Evolutionary conservation across 2,888 invertebrate species (phyloP).

Genomic region (Dugesia japonica): DNA sequence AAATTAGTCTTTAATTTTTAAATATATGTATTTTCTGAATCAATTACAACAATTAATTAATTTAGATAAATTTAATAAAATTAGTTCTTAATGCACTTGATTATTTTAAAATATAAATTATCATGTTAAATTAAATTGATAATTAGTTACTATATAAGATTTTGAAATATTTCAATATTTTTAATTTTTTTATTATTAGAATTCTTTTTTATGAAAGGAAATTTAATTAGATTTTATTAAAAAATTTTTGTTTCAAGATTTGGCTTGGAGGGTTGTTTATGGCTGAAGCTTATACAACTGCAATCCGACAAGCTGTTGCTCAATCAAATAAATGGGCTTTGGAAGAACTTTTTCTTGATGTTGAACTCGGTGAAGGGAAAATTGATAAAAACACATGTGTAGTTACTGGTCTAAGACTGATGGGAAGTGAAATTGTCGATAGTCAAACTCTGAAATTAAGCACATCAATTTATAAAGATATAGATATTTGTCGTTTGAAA

Average conservation of each 20-base stretch:
- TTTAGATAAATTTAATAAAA: too few relatives aligned
- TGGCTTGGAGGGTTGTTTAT: constrained; percentile 94
- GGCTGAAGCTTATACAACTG: constrained; percentile 96
- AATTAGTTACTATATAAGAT: too few relatives aligned
- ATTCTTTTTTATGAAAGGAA: too few relatives aligned
- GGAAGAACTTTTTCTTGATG: constrained; percentile 72
- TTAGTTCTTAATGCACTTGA: too few relatives aligned
- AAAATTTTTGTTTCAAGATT: constrained; percentile 49
- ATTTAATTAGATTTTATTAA: too few relatives aligned
- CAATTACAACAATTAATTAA: too few relatives aligned
- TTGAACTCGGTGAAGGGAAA: constrained; percentile 6
- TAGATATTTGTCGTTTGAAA: neutral
- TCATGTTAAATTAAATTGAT: too few relatives aligned
- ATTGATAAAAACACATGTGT: constrained; percentile 49
- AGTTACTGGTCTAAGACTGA: constrained; percentile 68
- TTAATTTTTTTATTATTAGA: too few relatives aligned
- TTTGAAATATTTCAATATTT: too few relatives aligned
- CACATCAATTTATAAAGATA: constrained; percentile 17
- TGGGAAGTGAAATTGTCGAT: constrained; percentile 74
- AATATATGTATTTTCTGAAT: too few relatives aligned
- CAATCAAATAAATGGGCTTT: constrained; percentile 63
- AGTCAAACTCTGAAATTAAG: constrained; percentile 73
- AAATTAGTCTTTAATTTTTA: too few relatives aligned
- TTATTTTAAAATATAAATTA: too few relatives aligned
- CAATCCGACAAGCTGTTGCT: constrained; percentile 90